Base-by-base conservation (phyloP, 2,888 invertebrate species). In the Arrhopalites spinosus region DNA sequence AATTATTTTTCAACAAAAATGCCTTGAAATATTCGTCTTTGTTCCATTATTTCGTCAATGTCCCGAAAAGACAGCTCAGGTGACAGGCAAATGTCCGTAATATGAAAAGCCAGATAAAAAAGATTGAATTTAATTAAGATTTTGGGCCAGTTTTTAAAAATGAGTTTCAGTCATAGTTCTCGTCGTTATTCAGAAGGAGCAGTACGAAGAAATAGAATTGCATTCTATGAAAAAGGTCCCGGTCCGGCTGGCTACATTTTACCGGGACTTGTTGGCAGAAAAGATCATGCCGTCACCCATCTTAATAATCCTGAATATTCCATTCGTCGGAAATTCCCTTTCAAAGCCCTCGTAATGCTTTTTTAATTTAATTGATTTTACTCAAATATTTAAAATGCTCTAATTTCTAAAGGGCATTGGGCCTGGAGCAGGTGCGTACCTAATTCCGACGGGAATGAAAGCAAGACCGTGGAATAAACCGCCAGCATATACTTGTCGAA, bases 261-360 rank as follows among this genome's bases (percentile, higher is more conserved):
- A 45, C 77, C 77, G 1, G 69, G 73, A 7, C 68, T 77, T 15
- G 47, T 70, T 0, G 77, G 77, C 25, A 30, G 61, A 17, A 59
- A 47, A 25, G 23, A 43, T 23, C 77, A 77, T 73, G 73, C 67
- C 7, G 27, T 77, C 8, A 77, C 77, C 2, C 67, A 77, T 43
- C 23, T 73, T 20, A 69, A 36, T 13, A 69, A 64, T 63, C 77
- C 77, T 0, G 77, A 67, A 23, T 77, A 73, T 56, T 73, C 68
- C n/a, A 50, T 77, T 27, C 67, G 75, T 1, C 11, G n/a, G 17
- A 75, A 75, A 63, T 63, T 69, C 30, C 64, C 70, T 1, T 56
- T 30, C 23, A 11, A 50, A 45, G 45, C 50, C 1, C 43, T 29
- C 7, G 43, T 66, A n/a, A n/a, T 25, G 27, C 25, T n/a, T 11